These are phyloP conservation scores for Trachemys scripta DNA, from an alignment of 2,113 vertebrate genomes.

Conservation along the genomic window DNA sequence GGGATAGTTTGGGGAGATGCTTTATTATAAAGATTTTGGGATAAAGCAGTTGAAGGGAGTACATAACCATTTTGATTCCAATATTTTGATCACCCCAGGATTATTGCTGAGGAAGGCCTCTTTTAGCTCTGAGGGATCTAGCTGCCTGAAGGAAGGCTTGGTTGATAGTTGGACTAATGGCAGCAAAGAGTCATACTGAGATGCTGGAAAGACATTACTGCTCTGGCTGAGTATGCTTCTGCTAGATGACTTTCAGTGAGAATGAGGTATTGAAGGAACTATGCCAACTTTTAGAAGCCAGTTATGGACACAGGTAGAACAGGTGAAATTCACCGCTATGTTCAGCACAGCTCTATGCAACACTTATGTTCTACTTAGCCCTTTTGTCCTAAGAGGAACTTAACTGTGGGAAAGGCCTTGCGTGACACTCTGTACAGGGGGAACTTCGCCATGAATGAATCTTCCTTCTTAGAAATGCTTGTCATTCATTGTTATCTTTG, in stretches of 20 bases:
- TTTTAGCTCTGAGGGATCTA: background rate
- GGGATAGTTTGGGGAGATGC: rapidly evolving
- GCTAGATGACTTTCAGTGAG: background rate
- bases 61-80: background rate
- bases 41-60: background rate
- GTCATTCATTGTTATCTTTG: background rate
- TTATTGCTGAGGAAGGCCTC: background rate
- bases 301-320: background rate
- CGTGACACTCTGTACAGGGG: rapidly evolving
- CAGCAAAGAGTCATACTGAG: background rate
- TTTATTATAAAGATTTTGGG: background rate
- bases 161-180: background rate
- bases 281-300: background rate
- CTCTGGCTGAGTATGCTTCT: background rate
- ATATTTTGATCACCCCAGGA: background rate
- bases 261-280: background rate
- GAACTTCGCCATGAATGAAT: background rate
- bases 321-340: rapidly evolving
- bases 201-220: background rate
- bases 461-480: background rate
- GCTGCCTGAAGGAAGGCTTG: background rate
- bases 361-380: background rate
- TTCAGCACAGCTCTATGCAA: rapidly evolving
- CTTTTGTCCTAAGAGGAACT: background rate
- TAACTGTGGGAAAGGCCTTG: background rate